Evolutionary conservation across 2,888 invertebrate species (phyloP), one percentile per base, ranked within the genome.

Genomic region (Limnephilus lunatus): DNA sequence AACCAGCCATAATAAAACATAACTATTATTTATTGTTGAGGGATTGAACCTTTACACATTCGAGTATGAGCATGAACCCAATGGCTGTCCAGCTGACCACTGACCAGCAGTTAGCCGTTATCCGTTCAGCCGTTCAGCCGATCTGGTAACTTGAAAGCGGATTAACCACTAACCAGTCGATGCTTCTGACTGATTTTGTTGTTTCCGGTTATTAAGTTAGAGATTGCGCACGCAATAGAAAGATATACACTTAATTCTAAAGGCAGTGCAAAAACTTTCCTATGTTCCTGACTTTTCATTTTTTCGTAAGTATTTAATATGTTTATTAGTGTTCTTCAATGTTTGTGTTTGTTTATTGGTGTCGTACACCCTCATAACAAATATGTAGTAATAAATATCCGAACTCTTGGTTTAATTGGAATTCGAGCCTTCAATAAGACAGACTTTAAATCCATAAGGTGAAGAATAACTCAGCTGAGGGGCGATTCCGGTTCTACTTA

Each of bases 171-270:
- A n/a, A 68, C 68, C 68, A 68, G 68, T 68, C 68, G 68, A 68
- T 68, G 68, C 68, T 25, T 68, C 68, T n/a, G 68, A 68, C 68
- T 68, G 68, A 68, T 68, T 68, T 68, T 68, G 68, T 68, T 68
- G 25, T 68, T 68, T 68, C 68, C 68, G 68, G 68, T 68, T 68
- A 68, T 68, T 68, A 68, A n/a, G 25, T 68, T 5, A n/a, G 68
- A 68, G 68, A 68, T 68, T 68, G 68, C n/a, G 68, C 68, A 68
- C 68, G 68, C 68, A 68, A 68, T 68, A 68, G 68, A 68, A 68
- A 68, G 68, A 68, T 68, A 68, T 25, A 25, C 19, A 68, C n/a
- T 25, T n/a, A 9, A n/a, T 68, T 25, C n/a, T n/a, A 68, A n/a
- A 68, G 68, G 25, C 68, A 25, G 68, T 68, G 68, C 68, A n/a